Base-by-base conservation (phyloP, 2,113 vertebrate genomes). In the Hystrix cristata region DNA sequence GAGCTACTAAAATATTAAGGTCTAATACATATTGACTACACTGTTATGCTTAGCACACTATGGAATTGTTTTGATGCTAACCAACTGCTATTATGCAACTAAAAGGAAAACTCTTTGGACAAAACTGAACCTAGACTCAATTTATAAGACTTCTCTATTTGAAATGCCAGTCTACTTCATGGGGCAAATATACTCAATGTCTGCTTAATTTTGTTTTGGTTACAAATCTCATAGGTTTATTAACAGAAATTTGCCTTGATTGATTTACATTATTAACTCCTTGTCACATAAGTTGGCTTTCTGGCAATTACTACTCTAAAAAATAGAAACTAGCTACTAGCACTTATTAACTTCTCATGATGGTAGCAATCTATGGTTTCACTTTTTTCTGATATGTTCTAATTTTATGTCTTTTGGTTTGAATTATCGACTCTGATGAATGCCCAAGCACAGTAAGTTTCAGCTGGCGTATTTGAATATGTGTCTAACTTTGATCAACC, bases 381-480 rank as follows among this genome's bases (percentile, higher is more conserved):
- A 34, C 51, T 31, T 76, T 59, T 82, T 64, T 92, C 71, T 86
- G 53, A 53, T 34, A n/a, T 46, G 71, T 79, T 93, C 95, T 74
- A 90, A 31, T 25, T 88, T 57, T 51, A n/a, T 23, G 55, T 86
- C 91, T 48, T 55, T 88, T 62, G 46, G 5, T 55, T 38, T 94
- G 89, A 95, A 95, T 94, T 79, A 87, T 57, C 48, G 67, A 67
- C 38, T 95, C 86, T 97, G 79, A 14, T 25, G 71, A 96, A 72
- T 79, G 82, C 72, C 25, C 79, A 87, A 64, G 87, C 29, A 97
- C 88, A 94, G 8, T 87, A 86, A 48, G 82, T 90, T 95, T 94
- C 86, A 46, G 29, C 0, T 82, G 64, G 64, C 4, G 9, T 57
- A 72, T 93, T 12, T 86, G 86, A 79, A 16, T 19, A 59, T 51